Evolutionary conservation across 2,113 vertebrate genomes (phyloP), one percentile per base, ranked within the genome.

Genomic region (Larimichthys crocea): DNA sequence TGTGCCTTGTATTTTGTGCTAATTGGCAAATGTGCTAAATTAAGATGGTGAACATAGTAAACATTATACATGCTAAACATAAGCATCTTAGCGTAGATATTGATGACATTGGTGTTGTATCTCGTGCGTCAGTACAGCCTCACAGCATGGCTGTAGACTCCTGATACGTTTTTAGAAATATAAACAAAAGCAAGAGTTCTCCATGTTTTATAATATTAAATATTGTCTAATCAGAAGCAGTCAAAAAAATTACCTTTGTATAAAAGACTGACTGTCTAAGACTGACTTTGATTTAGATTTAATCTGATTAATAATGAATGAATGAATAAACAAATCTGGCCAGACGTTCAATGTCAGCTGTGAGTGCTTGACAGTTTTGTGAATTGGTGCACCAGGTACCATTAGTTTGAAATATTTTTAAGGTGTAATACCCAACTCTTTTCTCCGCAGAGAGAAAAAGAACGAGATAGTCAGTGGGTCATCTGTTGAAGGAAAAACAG

Each of bases 401-500:
- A 46, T 46, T 46, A 14, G 44, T 46, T 46, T 4, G 44, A 24
- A 11, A 56, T 14, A 42, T 26, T 31, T 8, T 55, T n/a, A 17
- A 20, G 24, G 52, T 50, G 22, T 5, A 17, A 50, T 24, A 44
- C 16, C 3, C 24, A 35, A 0, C 4, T 12, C 14, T 56, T 55
- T 75, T 29, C 9, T 0, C 16, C 3, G 4, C 7, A 50, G 26
- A 55, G 15, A 19, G 49, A 64, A 24, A 31, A n/a, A 26, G 35
- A 48, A 14, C 0, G 16, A 57, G 9, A 26, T 20, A 31, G 0
- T 67, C 52, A 76, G 44, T 17, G 40, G 65, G 48, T 66, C 29
- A 79, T 79, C 52, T 76, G 52, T 82, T 65, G 24, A 48, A 80
- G 46, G 35, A 68, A 79, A 86, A 79, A 52, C 73, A 52, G 20